Evolutionary conservation across 2,797 vertebrate species (phyloP), one percentile per base, ranked within the genome.

Genomic region (Odontamblyopus rebecca): DNA sequence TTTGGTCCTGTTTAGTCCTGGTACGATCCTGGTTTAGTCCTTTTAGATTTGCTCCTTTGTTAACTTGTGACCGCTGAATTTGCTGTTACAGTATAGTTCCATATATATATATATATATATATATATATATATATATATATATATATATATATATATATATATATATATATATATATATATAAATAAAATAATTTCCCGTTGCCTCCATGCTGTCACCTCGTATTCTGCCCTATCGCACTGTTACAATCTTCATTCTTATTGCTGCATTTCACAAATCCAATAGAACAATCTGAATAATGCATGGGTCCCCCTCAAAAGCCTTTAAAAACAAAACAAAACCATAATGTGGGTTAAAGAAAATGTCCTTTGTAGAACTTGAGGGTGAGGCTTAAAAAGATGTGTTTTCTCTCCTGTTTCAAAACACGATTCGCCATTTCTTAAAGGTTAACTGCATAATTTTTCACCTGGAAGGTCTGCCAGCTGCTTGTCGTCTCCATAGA

Each of bases 221-320:
- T 74, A 76, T 73, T 68, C 68, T 59, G 65, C 73, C 44, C 76
- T 77, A 76, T 73, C 80, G 73, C 76, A 74, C 75, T 83, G 57
- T 69, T 85, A 81, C 78, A 89, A 90, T 82, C 88, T 88, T 86
- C 83, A 86, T 88, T 65, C 35, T 69, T 61, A 73, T 81, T 72
- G 78, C 79, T 74, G 61, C 84, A 68, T 67, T 74, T 79, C 74
- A 63, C 26, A 86, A 84, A 82, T 77, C 66, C 83, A 85, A 75
- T 71, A 72, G 73, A 80, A 69, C 71, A 73, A 69, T 71, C 73
- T 89, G 66, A 89, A 88, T 89, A 86, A 88, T 88, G 83, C 85
- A 87, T 79, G 15, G 2, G 51, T 35, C 68, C 57, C 78, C 19
- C 54, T 69, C 61, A 54, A 38, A 67, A 62, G 72, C 61, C 61